phyloP scores from a whole-genome alignment of 2,888 invertebrate species.

The Eurytoma californica region DNA sequence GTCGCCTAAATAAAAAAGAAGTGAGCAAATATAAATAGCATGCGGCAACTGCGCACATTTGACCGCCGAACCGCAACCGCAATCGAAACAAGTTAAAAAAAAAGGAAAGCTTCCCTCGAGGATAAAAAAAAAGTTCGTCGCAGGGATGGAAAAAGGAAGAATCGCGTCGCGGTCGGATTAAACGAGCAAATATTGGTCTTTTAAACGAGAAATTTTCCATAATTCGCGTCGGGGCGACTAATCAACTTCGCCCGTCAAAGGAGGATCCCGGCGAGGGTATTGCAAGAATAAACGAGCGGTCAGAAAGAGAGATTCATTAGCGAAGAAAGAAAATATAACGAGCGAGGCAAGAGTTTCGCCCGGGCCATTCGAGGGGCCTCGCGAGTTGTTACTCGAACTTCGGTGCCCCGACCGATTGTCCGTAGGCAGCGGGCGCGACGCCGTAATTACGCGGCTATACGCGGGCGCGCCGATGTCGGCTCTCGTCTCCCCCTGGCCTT shows the following conservation, averaged over 20 bases:
- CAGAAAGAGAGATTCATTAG: conserved; percentile 9
- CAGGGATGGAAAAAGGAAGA: background rate
- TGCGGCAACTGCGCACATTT: background rate
- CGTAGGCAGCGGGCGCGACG: conserved; percentile 6
- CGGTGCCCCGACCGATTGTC: conserved; percentile 25
- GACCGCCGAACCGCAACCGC: conserved; percentile 4
- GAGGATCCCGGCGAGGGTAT: too few relatives aligned
- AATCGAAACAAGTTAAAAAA: conserved; percentile 17
- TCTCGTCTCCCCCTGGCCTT: background rate
- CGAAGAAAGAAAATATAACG: conserved; percentile 37
- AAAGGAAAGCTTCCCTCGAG: background rate
- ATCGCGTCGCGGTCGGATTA: conserved; percentile 7
- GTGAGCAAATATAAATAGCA: background rate
- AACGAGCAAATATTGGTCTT: conserved; percentile 46
- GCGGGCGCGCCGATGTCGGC: background rate
- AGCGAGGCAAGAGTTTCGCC: conserved; percentile 13
- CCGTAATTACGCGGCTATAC: conserved; percentile 34
- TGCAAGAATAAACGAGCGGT: conserved; percentile 23
- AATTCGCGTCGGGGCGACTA: conserved; percentile 11
- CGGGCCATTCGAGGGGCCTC: conserved; percentile 1
- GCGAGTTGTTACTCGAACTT: conserved; percentile 35
- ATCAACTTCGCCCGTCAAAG: conserved; percentile 15
- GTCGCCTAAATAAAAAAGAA: background rate
- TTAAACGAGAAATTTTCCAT: conserved; percentile 18
- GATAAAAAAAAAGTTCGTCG: conserved; percentile 5